A percentile compares a stretch with the other conserved stretches of the same genome.
phyloP scores from a whole-genome alignment of 2,888 invertebrate species.

The Aethes cnicana region DNA sequence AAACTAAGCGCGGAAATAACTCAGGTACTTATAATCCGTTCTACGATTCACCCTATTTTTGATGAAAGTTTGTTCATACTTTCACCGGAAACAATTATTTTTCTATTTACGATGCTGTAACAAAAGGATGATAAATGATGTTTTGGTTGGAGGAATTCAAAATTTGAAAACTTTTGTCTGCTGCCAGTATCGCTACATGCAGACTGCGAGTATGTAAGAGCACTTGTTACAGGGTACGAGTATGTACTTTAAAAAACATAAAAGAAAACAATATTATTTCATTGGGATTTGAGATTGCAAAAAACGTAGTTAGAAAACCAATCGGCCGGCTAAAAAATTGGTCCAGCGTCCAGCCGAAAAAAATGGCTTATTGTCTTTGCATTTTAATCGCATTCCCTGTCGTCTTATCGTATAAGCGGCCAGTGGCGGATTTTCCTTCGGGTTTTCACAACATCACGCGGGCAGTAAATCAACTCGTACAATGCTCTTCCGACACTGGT shows the following conservation, averaged over 20 bases:
- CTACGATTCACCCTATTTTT: not conserved
- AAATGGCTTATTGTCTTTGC: not conserved
- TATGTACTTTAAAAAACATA: no score
- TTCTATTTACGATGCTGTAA: not conserved
- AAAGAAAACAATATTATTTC: no score
- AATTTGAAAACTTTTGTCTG: slow-evolving; percentile 21
- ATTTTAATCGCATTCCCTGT: not conserved
- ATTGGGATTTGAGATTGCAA: no score
- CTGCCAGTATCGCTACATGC: slow-evolving; percentile 3
- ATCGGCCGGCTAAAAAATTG: no score
- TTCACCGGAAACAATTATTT: not conserved
- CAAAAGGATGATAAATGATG: slow-evolving; percentile 7
- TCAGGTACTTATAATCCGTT: no score
- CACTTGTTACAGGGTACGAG: no score
- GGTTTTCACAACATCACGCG: slow-evolving; percentile 28
- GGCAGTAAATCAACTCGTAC: slow-evolving; percentile 47
- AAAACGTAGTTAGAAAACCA: no score
- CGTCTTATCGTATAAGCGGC: slow-evolving; percentile 6
- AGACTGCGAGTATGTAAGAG: no score
- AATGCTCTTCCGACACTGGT: slow-evolving; percentile 49
- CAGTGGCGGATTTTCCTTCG: slow-evolving; percentile 3
- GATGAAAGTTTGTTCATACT: not conserved
- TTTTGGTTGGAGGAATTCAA: not conserved
- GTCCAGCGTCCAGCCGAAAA: no score
- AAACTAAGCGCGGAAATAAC: no score